Conservation (phyloP, 2,113 vertebrate genomes). For the Dipodomys spectabilis region DNA sequence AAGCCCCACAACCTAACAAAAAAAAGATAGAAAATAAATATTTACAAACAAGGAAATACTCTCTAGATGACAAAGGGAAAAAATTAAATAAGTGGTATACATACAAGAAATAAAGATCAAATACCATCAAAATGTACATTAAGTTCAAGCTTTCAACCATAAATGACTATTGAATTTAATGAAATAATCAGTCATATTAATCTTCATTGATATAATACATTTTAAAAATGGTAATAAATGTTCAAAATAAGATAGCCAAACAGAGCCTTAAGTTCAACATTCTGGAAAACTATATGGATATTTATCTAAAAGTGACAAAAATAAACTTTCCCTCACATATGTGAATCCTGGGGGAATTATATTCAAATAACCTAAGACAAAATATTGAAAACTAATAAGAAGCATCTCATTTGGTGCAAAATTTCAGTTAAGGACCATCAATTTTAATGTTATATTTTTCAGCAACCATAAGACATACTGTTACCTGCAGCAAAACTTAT, state of each 20-base stretch:
- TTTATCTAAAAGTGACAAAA: conserved; percentile 47
- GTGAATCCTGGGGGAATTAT: neutral
- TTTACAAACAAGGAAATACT: neutral
- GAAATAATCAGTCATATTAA: neutral
- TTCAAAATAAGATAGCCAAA: conserved; percentile 20
- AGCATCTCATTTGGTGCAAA: conserved; percentile 19
- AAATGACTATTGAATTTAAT: conserved; percentile 40
- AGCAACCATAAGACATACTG: conserved; percentile 22
- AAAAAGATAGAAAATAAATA: neutral
- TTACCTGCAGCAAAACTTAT: conserved; percentile 19
- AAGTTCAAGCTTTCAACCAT: conserved; percentile 22
- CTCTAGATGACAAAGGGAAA: neutral
- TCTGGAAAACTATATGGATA: neutral
- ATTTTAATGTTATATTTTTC: conserved; percentile 37
- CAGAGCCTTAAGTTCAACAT: conserved; percentile 13
- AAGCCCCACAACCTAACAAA: too few species aligned
- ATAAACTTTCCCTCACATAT: neutral
- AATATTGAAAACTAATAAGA: conserved; percentile 5
- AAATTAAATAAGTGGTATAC: neutral
- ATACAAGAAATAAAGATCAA: conserved; percentile 36
- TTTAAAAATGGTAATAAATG: conserved; percentile 28
- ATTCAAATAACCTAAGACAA: neutral
- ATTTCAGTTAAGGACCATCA: conserved; percentile 10
- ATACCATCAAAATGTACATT: neutral
- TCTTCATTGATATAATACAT: conserved; percentile 3